These are phyloP conservation scores for Cladorhizidae sp. DNA, from an alignment of 37 sponge, comb jelly and placozoan genomes.

Conservation along the genomic window DNA sequence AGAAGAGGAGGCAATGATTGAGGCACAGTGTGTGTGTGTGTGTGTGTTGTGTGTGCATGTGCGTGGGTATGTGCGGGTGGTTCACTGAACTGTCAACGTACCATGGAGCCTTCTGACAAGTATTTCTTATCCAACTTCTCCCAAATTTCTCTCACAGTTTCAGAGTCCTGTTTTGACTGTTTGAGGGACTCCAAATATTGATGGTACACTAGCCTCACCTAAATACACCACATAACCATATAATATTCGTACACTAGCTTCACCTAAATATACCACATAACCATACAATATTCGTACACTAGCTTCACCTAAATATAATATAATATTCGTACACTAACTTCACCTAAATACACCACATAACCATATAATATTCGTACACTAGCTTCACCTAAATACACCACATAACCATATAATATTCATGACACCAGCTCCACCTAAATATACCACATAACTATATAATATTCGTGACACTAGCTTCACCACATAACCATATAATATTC, in stretches of 20 bases:
- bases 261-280: too few species aligned
- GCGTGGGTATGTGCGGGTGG: too few species aligned
- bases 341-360: background rate
- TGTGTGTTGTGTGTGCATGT: too few species aligned
- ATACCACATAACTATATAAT: background rate
- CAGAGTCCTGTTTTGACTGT: background rate
- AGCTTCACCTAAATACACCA: too few species aligned
- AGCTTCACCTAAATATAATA: too few species aligned
- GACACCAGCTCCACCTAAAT: too few species aligned
- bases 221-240: background rate
- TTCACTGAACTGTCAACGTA: background rate
- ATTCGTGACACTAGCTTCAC: background rate
- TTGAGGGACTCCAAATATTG: background rate
- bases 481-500: background rate
- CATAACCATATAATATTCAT: too few species aligned
- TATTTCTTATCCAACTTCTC: background rate
- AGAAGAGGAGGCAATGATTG: too few species aligned
- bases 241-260: too few species aligned
- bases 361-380: too few species aligned
- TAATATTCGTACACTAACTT: background rate
- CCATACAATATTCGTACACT: too few species aligned
- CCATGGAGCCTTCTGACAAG: background rate
- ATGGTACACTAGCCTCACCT: background rate
- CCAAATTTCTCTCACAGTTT: slow-evolving; percentile 9
- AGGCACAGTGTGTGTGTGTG: too few species aligned